A percentile compares a stretch with the other conserved stretches of the same genome.
phyloP scores from a whole-genome alignment of 1,140 invertebrate species.

The Paralvinella palmiformis region DNA sequence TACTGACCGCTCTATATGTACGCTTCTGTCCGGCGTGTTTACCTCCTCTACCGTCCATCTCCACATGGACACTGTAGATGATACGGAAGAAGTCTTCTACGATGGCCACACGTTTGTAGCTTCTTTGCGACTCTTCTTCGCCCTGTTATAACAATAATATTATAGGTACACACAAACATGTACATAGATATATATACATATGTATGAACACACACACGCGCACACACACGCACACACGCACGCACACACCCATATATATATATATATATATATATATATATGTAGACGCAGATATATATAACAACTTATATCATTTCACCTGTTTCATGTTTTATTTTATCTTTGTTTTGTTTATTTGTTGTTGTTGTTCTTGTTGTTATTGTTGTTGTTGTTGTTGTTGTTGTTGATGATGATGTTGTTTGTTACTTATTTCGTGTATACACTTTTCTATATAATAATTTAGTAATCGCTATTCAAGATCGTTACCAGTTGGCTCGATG shows the following conservation, averaged over 20 bases:
- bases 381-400: too few relatives aligned
- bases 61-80: conserved; percentile 90
- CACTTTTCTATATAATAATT: too few relatives aligned
- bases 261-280: not conserved
- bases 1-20: conserved; percentile 88
- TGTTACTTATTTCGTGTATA: too few relatives aligned
- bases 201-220: not conserved
- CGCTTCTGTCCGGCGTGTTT: conserved; percentile 94
- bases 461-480: too few relatives aligned
- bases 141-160: not conserved
- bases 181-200: not conserved
- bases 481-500: too few relatives aligned
- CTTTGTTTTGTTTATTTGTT: too few relatives aligned
- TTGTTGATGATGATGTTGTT: too few relatives aligned
- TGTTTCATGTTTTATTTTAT: too few relatives aligned
- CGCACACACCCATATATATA: not conserved
- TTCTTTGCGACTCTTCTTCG: not conserved
- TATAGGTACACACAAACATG: not conserved
- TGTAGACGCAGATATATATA: too few relatives aligned
- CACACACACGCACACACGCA: not conserved
- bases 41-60: conserved; percentile 72
- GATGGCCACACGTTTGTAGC: conserved; percentile 71
- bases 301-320: too few relatives aligned
- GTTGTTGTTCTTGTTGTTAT: too few relatives aligned
- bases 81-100: conserved; percentile 97